A percentile compares a stretch with the other conserved stretches of the same genome.
phyloP scores from a whole-genome alignment of 2,113 vertebrate species.

The Burhinus bistriatus region DNA sequence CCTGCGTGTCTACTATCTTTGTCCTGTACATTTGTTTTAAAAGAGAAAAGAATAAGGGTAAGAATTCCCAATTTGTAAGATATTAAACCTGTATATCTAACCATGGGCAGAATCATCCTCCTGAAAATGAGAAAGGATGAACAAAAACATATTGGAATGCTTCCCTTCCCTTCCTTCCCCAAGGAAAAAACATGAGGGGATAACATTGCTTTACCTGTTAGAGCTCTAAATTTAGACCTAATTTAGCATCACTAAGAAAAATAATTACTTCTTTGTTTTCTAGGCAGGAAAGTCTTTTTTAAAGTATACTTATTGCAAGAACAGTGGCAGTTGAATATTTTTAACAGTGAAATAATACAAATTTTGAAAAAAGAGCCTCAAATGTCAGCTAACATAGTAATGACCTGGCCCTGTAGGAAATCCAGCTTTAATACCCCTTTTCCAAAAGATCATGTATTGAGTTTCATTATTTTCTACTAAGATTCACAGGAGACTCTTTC shows the following conservation, averaged over 20 bases:
- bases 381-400: not conserved
- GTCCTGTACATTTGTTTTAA: not conserved
- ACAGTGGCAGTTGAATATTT: not conserved
- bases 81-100: not conserved
- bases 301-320: not conserved
- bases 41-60: not conserved
- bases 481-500: not conserved
- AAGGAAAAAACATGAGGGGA: not conserved
- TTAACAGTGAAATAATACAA: not conserved
- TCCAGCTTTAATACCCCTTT: not conserved
- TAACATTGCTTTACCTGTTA: not conserved
- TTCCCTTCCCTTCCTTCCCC: not conserved
- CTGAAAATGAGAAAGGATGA: not conserved
- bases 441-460: not conserved
- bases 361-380: not conserved
- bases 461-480: slow-evolving; percentile 23
- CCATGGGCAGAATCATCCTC: not conserved
- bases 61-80: not conserved
- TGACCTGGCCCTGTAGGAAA: not conserved
- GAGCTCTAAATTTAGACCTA: not conserved
- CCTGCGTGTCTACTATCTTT: not conserved
- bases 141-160: not conserved
- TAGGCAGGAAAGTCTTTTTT: not conserved
- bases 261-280: not conserved
- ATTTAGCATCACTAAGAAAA: not conserved